Evolutionary conservation across 2,113 vertebrate species (phyloP), one percentile per base, ranked within the genome.

Genomic region (Rhynchopsitta pachyrhyncha): DNA sequence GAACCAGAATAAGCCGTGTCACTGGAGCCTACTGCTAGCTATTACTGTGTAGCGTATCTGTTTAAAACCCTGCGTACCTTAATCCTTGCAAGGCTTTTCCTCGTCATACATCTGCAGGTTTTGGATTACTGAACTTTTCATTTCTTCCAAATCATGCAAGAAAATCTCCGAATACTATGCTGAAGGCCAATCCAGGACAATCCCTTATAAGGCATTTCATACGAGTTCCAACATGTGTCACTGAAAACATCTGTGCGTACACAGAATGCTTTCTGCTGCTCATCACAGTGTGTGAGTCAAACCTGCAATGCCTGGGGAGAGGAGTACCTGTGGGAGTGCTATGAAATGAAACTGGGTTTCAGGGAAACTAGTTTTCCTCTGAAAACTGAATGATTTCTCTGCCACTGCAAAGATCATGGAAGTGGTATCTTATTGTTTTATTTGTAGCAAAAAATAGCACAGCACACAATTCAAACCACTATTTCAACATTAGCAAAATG

Each of bases 161-260:
- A 37, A 60, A 35, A 8, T 39, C 33, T 49, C 41, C 47, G 39
- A 90, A 57, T 70, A 86, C 84, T 52, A 20, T 19, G 35, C 28
- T 66, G 59, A 49, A 69, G 55, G 68, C 39, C 46, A 85, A 81
- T 44, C 35, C 66, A 93, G 71, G 35, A 57, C 39, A 74, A 44
- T 86, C 33, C 96, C 94, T 88, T 97, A 94, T 94, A 97, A 96
- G 96, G 96, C 68, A 76, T 95, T 95, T 87, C 31, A 44, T 62
- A 92, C 28, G 69, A 44, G 77, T 70, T 92, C 39, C 6, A 31
- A 39, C 46, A 42, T 59, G 35, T 92, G 77, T 93, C 90, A 62
- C 70, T 71, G 76, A 88, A 71, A 83, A 80, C 86, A 92, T 83
- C 71, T 95, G 84, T 44, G 49, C 69, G 88, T 66, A 71, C 50